These are phyloP conservation scores for Parnassius orleans DNA, from an alignment of 2,888 invertebrate genomes.

Conservation along the genomic window DNA sequence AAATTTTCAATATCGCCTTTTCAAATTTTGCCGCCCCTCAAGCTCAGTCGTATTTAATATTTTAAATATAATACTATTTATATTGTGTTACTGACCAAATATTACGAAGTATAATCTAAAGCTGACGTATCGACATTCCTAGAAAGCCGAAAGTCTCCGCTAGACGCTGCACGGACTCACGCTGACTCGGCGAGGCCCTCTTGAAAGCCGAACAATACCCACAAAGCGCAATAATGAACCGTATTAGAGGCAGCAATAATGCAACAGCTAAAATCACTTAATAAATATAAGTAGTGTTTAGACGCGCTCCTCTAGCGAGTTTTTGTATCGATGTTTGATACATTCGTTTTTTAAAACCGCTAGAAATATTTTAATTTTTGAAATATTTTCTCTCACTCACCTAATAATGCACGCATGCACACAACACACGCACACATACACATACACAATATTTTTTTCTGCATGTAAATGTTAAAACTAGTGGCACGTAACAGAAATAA, in stretches of 20 bases:
- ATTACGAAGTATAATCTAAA: constrained; percentile 15
- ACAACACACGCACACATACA: too few relatives aligned
- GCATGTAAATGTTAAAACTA: too few relatives aligned
- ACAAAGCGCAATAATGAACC: constrained; percentile 59
- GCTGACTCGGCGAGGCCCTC: constrained; percentile 54
- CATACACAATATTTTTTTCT: too few relatives aligned
- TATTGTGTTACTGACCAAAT: background rate
- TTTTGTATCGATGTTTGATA: constrained; percentile 8
- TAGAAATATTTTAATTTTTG: background rate
- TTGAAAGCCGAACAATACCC: constrained; percentile 54
- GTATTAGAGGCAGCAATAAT: constrained; percentile 60
- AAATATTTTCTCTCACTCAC: background rate
- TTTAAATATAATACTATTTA: too few relatives aligned
- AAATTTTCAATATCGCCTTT: too few relatives aligned
- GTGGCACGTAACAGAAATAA: too few relatives aligned
- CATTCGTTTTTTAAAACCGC: background rate
- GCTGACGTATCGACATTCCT: constrained; percentile 45
- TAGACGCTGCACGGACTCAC: constrained; percentile 48
- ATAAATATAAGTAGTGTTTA: constrained; percentile 60
- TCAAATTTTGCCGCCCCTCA: too few relatives aligned
- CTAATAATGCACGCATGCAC: too few relatives aligned
- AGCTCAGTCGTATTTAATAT: too few relatives aligned
- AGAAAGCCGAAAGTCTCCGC: constrained; percentile 45
- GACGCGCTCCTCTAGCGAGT: constrained; percentile 32
- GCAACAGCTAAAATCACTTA: constrained; percentile 59